Evolutionary conservation across 2,113 vertebrate genomes (phyloP), one percentile per base, ranked within the genome.

Genomic region (Siphamia tubifer): DNA sequence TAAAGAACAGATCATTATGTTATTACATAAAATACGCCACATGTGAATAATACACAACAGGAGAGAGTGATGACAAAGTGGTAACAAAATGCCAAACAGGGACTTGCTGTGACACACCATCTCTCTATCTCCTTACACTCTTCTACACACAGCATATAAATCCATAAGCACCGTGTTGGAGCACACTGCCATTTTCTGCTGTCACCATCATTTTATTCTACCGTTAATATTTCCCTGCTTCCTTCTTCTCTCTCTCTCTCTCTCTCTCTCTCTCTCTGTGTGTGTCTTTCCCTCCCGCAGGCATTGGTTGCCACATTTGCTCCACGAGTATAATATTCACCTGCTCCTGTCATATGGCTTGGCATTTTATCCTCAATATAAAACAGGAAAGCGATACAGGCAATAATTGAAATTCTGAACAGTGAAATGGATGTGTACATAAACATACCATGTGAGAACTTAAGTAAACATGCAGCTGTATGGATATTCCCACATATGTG

Each of bases 131-230:
- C 30, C 34, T 24, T 42, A 34, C 40, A 4, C 19, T 25, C 43
- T 7, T 31, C 28, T 23, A 40, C 35, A 39, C 44, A 64, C 60
- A 21, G 43, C 30, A 53, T 76, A 84, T 81, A 81, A 84, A 85
- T 84, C 80, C 79, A 82, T 78, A 69, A 81, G 77, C 83, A 86
- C 81, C 49, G 11, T 68, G 77, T 60, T 36, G 68, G 62, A 77
- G 62, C 17, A 21, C 8, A 4, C 68, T 77, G 69, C 83, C 74
- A 77, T 85, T 84, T 89, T 90, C 82, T 82, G 72, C 87, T 86
- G 81, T 85, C 87, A 87, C 85, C 70, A 87, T 89, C 79, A 54
- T 79, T 89, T 89, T 82, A 87, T 84, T 76, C 63, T 39, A 63
- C 61, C 40, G 72, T 87, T 89, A 86, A 91, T 89, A 82, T 83